A percentile compares a stretch with the other conserved stretches of the same genome.
Evolutionary conservation across 1,140 invertebrate species (phyloP).

Genomic region (Drepana arcuata): DNA sequence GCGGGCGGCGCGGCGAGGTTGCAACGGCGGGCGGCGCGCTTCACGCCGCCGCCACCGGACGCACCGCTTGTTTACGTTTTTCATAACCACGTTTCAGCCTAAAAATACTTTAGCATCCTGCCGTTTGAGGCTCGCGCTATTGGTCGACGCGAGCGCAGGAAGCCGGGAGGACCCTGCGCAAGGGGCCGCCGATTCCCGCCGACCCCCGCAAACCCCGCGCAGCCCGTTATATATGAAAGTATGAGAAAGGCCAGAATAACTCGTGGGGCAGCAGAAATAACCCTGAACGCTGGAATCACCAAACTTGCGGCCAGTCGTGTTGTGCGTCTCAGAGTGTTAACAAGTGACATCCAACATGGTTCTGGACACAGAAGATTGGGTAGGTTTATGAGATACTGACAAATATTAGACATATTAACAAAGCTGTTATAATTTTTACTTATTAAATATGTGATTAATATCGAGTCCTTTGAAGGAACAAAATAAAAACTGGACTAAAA

Average conservation of each 20-base stretch:
- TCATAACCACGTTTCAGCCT: slow-evolving; percentile 59
- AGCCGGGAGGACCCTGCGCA: slow-evolving; percentile 37
- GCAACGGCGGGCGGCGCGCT: slow-evolving; percentile 28
- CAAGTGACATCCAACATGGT: slow-evolving; percentile 67
- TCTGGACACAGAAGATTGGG: slow-evolving; percentile 69
- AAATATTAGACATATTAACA: no score
- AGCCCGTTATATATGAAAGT: slow-evolving; percentile 51
- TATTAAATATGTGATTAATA: no score
- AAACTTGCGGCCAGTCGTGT: slow-evolving; percentile 59
- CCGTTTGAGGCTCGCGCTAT: slow-evolving; percentile 63
- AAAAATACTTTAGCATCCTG: slow-evolving; percentile 68
- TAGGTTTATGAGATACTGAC: slow-evolving; percentile 52
- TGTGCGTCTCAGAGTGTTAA: slow-evolving; percentile 69
- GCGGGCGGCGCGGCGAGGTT: slow-evolving; percentile 17
- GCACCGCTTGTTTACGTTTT: slow-evolving; percentile 61
- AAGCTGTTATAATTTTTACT: no score
- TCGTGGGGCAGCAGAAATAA: slow-evolving; percentile 65
- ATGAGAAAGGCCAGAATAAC: slow-evolving; percentile 40
- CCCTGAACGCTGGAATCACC: slow-evolving; percentile 63
- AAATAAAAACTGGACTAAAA: background rate
- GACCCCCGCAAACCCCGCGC: slow-evolving; percentile 23
- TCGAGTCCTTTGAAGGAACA: background rate
- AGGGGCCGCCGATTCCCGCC: slow-evolving; percentile 22
- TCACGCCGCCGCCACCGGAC: slow-evolving; percentile 24
- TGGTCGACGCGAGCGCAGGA: slow-evolving; percentile 50